These are phyloP conservation scores for Pediacus dermestoides DNA, from an alignment of 2,888 invertebrate species.

Conservation along the genomic window DNA sequence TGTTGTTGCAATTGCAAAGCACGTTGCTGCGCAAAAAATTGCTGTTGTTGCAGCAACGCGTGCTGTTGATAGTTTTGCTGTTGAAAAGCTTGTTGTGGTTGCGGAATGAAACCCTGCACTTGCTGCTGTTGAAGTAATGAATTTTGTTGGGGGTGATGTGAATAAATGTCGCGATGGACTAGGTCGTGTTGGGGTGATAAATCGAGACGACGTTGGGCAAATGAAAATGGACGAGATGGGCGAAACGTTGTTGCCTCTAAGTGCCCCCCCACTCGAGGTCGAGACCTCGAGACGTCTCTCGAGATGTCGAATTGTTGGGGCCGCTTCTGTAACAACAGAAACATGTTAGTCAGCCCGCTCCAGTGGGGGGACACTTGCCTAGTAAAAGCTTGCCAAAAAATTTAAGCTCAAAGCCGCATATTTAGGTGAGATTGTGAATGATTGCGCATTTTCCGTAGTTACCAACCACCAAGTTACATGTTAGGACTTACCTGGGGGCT, in stretches of 20 bases:
- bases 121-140: slow-evolving; percentile 28
- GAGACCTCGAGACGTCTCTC: slow-evolving; percentile 35
- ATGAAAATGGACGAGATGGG: slow-evolving; percentile 35
- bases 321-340: slow-evolving; percentile 42
- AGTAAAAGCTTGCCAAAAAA: slow-evolving; percentile 11
- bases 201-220: slow-evolving; percentile 23
- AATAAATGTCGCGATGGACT: slow-evolving; percentile 30
- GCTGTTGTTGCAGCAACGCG: slow-evolving; percentile 4
- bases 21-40: slow-evolving; percentile 8
- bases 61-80: slow-evolving; percentile 14
- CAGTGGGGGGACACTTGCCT: slow-evolving; percentile 22
- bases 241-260: slow-evolving; percentile 50
- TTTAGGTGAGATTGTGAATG: neutral
- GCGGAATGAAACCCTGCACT: slow-evolving; percentile 29
- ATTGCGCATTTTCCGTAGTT: neutral
- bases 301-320: slow-evolving; percentile 42
- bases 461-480: neutral
- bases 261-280: slow-evolving; percentile 44
- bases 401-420: neutral
- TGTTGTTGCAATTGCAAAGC: slow-evolving; percentile 9
- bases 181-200: slow-evolving; percentile 25
- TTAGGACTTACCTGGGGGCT: slow-evolving; percentile 79
- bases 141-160: slow-evolving; percentile 28
- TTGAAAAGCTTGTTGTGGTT: slow-evolving; percentile 24
- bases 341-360: slow-evolving; percentile 9